phyloP scores from a whole-genome alignment of 2,113 vertebrate species.

The Abramis brama region DNA sequence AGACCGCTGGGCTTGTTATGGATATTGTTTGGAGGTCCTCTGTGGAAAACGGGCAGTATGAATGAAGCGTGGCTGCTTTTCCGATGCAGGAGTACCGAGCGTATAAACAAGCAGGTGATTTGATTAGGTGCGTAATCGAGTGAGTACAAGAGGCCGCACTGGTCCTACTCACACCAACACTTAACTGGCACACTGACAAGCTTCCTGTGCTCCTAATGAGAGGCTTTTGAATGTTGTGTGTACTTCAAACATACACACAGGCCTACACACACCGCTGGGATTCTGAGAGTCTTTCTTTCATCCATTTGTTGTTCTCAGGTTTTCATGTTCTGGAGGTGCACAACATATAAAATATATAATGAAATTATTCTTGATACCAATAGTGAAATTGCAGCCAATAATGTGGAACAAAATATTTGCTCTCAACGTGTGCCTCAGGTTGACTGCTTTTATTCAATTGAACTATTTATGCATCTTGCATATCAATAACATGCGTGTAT shows the following conservation, averaged over 20 bases:
- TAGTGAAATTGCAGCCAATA: not conserved
- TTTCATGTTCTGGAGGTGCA: not conserved
- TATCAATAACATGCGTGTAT: too few species aligned
- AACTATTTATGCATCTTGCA: not conserved
- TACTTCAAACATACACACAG: slow-evolving; percentile 20
- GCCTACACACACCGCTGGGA: not conserved
- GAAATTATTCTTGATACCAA: not conserved
- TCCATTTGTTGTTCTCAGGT: not conserved
- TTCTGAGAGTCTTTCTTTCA: not conserved
- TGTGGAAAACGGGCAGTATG: slow-evolving; percentile 26
- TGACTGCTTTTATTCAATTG: not conserved
- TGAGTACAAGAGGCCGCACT: slow-evolving; percentile 49
- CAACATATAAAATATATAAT: not conserved
- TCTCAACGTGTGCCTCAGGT: not conserved
- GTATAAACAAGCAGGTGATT: slow-evolving; percentile 61
- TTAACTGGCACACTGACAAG: slow-evolving; percentile 47
- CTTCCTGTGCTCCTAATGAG: slow-evolving; percentile 48
- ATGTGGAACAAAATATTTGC: not conserved
- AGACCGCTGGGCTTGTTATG: slow-evolving; percentile 2
- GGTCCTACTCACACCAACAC: slow-evolving; percentile 48
- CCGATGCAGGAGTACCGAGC: slow-evolving; percentile 42
- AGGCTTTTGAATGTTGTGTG: slow-evolving; percentile 3
- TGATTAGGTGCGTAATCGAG: slow-evolving; percentile 63
- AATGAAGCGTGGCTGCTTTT: slow-evolving; percentile 48
- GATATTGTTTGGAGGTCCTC: slow-evolving; percentile 28